Base-by-base conservation (phyloP, 2,113 vertebrate genomes). In the Spilogale gracilis region DNA sequence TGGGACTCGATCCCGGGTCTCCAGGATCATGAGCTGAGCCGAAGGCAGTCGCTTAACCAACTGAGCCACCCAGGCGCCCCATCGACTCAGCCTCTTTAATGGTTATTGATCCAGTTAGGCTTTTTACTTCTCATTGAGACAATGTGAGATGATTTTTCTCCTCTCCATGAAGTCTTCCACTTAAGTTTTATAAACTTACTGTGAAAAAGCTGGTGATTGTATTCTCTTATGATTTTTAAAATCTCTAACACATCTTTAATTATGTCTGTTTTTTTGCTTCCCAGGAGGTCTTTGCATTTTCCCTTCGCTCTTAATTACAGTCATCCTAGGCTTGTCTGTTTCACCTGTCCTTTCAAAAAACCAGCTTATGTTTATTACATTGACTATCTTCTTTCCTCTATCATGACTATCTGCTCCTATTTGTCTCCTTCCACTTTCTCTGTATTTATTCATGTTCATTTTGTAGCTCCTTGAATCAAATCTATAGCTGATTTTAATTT, bases 401-500 rank as follows among this genome's bases (percentile, higher is more conserved):
- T 32, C 65, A 61, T 23, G 11, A 86, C 25, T 69, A 92, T 71
- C 71, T 71, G 16, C 43, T 79, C 52, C 84, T 90, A n/a, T 17
- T 69, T 48, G 10, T 18, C 83, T 82, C 93, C 80, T 96, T 58
- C 61, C 52, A 32, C 32, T 78, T 65, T 74, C 38, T 84, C 61
- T 65, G 38, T 89, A 76, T 83, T 67, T 83, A 82, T 58, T 89
- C 18, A 3, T 91, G 52, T n/a, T 85, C 80, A 84, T 60, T 85
- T 78, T 80, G 54, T 79, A 79, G 61, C 71, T 60, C n/a, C 61
- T 54, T 79, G 25, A 85, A 67, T 20, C 32, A 12, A 93, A 45
- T 85, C 71, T 89, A 54, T 54, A 79, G 20, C 54, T 91, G 71
- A 90, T 63, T 94, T 85, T 85, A 73, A 63, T 90, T 45, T 43